phyloP scores from a whole-genome alignment of 2,888 invertebrate genomes.

The Melanophora roralis region DNA sequence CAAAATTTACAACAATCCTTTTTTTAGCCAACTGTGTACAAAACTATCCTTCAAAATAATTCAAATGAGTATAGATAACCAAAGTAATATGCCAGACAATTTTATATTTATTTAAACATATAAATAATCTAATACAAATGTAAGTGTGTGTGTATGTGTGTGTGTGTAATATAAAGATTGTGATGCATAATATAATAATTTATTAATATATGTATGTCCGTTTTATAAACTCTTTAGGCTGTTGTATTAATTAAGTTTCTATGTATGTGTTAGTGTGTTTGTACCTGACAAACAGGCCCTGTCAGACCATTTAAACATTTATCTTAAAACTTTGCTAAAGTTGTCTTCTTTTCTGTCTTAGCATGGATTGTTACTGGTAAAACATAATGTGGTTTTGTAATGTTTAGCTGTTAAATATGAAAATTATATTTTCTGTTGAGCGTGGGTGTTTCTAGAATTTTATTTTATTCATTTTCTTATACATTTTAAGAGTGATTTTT shows the following conservation, averaged over 20 bases:
- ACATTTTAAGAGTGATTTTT: not conserved
- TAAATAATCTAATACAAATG: not conserved
- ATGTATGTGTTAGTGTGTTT: not conserved
- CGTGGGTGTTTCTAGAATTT: conserved; percentile 18
- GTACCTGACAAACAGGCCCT: conserved; percentile 35
- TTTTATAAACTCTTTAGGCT: conserved; percentile 61
- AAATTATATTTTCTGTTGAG: conserved; percentile 21
- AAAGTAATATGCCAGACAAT: conserved; percentile 44
- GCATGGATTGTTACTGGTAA: not conserved
- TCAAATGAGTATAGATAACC: conserved; percentile 20
- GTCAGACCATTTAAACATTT: conserved; percentile 17
- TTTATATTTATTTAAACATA: conserved; percentile 44
- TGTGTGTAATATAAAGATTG: not conserved
- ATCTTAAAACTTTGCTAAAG: conserved; percentile 30
- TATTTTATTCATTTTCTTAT: not conserved
- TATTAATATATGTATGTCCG: conserved; percentile 61
- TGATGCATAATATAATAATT: conserved; percentile 38
- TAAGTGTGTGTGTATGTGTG: not conserved
- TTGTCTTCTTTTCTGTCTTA: conserved; percentile 32
- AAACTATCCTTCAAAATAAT: conserved; percentile 51
- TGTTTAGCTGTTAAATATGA: conserved; percentile 22
- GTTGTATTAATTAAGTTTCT: conserved; percentile 60
- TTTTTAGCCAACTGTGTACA: conserved; percentile 22
- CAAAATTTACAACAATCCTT: conserved; percentile 45
- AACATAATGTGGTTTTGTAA: conserved; percentile 51